Conservation (phyloP, 2,797 vertebrate species). For the Takifugu rubripes region DNA sequence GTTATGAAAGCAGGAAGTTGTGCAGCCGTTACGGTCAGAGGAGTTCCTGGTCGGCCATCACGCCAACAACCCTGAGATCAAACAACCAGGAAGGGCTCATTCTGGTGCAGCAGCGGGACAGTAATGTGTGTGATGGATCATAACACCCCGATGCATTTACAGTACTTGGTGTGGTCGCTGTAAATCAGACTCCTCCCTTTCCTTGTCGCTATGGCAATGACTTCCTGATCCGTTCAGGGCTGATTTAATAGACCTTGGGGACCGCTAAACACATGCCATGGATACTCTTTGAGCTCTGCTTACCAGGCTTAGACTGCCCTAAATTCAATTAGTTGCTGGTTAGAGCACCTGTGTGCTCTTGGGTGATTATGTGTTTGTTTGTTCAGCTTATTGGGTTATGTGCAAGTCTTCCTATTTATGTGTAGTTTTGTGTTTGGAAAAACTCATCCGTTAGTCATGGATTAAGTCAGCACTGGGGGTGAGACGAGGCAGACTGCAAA, state of each 20-base stretch:
- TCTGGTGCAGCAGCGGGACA: constrained; percentile 8
- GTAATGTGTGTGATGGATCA: constrained; percentile 42
- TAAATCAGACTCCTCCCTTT: constrained; percentile 56
- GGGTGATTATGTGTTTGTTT: constrained; percentile 33
- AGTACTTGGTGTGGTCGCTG: constrained; percentile 42
- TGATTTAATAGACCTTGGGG: constrained; percentile 71
- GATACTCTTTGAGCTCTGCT: constrained; percentile 65
- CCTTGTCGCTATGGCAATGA: constrained; percentile 65
- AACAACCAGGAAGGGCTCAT: constrained; percentile 25
- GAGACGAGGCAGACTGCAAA: no score
- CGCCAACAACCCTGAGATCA: constrained; percentile 35
- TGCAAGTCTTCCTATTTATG: constrained; percentile 7
- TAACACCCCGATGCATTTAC: constrained; percentile 53
- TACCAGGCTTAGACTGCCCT: constrained; percentile 50
- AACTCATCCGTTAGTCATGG: neutral
- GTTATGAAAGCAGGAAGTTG: no score
- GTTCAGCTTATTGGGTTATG: constrained; percentile 10
- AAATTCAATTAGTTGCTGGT: constrained; percentile 64
- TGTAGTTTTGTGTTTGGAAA: neutral
- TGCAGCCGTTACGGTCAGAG: no score
- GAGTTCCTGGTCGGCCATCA: constrained; percentile 11
- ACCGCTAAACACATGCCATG: constrained; percentile 65
- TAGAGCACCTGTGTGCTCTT: constrained; percentile 57
- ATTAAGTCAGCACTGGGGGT: neutral
- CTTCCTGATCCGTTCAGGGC: constrained; percentile 72